A percentile compares a stretch with the other conserved stretches of the same genome.
These are phyloP conservation scores for Epinotia demarniana DNA, from an alignment of 2,888 invertebrate genomes.

Conservation along the genomic window DNA sequence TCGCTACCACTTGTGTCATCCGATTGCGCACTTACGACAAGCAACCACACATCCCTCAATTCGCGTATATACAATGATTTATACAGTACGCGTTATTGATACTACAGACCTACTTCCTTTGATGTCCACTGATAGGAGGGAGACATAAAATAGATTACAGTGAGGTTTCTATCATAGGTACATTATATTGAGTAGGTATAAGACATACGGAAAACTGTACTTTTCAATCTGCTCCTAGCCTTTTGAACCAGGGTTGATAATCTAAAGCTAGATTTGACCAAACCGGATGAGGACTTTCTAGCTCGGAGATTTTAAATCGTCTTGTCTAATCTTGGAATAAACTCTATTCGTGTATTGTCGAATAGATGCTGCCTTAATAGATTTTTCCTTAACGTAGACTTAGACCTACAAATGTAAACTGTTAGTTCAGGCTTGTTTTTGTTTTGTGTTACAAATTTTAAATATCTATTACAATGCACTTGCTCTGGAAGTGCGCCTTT, in stretches of 20 bases:
- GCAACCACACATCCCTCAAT: slow-evolving; percentile 54
- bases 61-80: slow-evolving; percentile 70
- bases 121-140: slow-evolving; percentile 68
- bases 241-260: not conserved
- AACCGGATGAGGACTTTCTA: no score
- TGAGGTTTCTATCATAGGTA: slow-evolving; percentile 9
- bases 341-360: no score
- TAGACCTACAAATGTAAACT: no score
- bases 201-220: not conserved
- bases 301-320: no score
- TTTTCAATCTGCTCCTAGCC: not conserved
- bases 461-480: no score
- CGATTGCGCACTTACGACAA: slow-evolving; percentile 45
- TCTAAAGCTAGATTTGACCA: no score
- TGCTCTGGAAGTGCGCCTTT: no score
- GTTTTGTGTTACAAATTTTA: no score
- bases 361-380: no score
- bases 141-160: slow-evolving; percentile 66
- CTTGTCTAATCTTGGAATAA: no score
- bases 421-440: no score
- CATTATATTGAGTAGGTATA: not conserved
- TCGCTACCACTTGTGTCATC: slow-evolving; percentile 18
- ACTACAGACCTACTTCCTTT: slow-evolving; percentile 74
- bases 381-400: no score
- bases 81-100: slow-evolving; percentile 72